These are phyloP conservation scores for Sycophila sp. DNA, from an alignment of 1,140 invertebrate genomes.

Conservation along the genomic window DNA sequence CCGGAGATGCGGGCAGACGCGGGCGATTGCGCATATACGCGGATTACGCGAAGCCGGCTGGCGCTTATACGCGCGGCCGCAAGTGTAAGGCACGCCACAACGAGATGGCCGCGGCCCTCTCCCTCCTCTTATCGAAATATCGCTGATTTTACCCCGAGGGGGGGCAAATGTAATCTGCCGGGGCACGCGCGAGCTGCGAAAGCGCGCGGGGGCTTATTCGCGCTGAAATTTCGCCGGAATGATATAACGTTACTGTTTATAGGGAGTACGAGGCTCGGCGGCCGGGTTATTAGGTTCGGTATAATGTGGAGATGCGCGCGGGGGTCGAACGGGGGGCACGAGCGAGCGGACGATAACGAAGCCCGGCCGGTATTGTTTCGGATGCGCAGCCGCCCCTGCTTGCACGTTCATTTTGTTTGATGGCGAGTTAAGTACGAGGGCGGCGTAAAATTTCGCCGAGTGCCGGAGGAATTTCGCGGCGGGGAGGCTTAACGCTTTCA, in stretches of 20 bases:
- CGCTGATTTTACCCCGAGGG: conserved; percentile 33
- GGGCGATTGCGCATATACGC: conserved; percentile 13
- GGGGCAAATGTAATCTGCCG: conserved; percentile 1
- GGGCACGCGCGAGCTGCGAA: background rate
- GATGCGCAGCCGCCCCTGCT: too few relatives aligned
- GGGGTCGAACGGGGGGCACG: too few relatives aligned
- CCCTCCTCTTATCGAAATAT: conserved; percentile 27
- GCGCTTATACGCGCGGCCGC: too few relatives aligned
- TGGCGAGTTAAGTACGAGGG: background rate
- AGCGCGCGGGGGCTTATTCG: background rate
- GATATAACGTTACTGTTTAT: conserved; percentile 7
- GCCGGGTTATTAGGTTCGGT: background rate
- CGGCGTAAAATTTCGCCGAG: too few relatives aligned
- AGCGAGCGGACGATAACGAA: conserved; percentile 5
- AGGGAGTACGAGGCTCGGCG: background rate
- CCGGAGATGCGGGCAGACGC: background rate
- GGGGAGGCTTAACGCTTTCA: too few relatives aligned
- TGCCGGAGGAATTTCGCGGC: too few relatives aligned
- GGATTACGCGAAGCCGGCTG: conserved; percentile 10
- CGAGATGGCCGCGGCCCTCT: background rate
- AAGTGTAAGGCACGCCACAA: background rate
- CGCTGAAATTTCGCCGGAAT: conserved; percentile 13
- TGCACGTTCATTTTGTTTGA: conserved; percentile 23
- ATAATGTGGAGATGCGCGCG: background rate
- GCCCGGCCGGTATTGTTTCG: background rate